phyloP scores from a whole-genome alignment of 2,797 vertebrate genomes.

The Gymnothorax reevesii region DNA sequence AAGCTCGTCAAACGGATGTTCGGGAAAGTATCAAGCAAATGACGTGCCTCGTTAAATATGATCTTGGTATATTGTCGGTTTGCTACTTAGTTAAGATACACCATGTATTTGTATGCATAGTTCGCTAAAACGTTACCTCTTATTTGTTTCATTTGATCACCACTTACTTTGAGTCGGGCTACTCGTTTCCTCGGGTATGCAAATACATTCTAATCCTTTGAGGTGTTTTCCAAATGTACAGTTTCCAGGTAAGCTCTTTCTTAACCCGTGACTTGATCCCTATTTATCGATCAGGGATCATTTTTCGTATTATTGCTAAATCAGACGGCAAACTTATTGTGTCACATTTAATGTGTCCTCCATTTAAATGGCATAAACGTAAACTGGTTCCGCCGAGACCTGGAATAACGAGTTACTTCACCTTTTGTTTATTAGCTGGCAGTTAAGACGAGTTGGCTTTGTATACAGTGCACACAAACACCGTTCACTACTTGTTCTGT shows the following conservation, averaged over 20 bases:
- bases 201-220: not conserved
- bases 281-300: not conserved
- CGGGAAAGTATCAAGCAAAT: not conserved
- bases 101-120: not conserved
- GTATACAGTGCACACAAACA: not conserved
- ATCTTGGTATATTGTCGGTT: no score
- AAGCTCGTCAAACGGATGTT: not conserved
- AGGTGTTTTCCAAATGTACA: not conserved
- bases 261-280: not conserved
- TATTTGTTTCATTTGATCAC: not conserved
- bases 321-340: not conserved
- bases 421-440: not conserved
- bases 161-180: not conserved
- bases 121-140: not conserved
- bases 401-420: not conserved
- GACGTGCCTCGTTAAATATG: not conserved
- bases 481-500: not conserved
- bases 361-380: not conserved
- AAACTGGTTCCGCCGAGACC: not conserved
- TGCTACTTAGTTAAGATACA: no score
- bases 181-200: not conserved
- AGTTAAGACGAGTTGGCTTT: not conserved
- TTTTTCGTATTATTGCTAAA: not conserved
- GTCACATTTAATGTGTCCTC: conserved; percentile 6
- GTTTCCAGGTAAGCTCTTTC: not conserved